These are phyloP conservation scores for Onychomys arenicola DNA, from an alignment of 2,797 vertebrate species.

Conservation along the genomic window DNA sequence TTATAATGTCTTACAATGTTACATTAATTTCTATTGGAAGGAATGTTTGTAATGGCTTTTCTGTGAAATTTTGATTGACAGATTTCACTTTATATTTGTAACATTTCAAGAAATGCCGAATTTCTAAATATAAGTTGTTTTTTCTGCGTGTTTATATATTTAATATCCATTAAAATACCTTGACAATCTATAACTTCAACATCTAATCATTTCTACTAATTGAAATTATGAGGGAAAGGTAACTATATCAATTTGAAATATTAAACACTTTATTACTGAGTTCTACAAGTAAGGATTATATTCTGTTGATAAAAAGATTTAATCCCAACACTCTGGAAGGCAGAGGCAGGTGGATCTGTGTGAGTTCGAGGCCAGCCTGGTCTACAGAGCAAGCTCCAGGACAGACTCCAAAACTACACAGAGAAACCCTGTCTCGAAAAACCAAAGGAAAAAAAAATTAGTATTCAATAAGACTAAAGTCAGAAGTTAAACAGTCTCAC, in stretches of 20 bases:
- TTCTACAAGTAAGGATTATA: constrained; percentile 2
- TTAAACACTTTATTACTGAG: constrained; percentile 13
- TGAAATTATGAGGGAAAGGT: constrained; percentile 59
- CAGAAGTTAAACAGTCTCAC: constrained; percentile 21
- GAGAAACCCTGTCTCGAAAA: no score
- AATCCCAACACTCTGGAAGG: no score
- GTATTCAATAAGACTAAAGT: not conserved
- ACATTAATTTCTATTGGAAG: constrained; percentile 24
- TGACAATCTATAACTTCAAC: constrained; percentile 16
- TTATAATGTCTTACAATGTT: not conserved
- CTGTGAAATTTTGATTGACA: constrained; percentile 28
- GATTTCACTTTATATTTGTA: constrained; percentile 45
- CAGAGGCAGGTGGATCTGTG: no score
- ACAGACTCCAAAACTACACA: no score
- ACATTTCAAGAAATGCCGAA: constrained; percentile 33
- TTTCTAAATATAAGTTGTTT: constrained; percentile 52
- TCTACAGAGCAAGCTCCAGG: no score
- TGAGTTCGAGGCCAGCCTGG: no score
- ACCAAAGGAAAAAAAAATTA: not conserved
- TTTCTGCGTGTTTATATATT: constrained; percentile 34
- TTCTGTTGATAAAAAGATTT: constrained; percentile 1
- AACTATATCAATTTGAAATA: constrained; percentile 38
- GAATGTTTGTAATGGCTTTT: constrained; percentile 44
- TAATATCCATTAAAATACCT: constrained; percentile 51
- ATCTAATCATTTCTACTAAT: not conserved